Percentiles rank a stretch among this genome's conserved stretches.
phyloP scores from a whole-genome alignment of 2,113 vertebrate genomes.

The Tragelaphus buxtoni region DNA sequence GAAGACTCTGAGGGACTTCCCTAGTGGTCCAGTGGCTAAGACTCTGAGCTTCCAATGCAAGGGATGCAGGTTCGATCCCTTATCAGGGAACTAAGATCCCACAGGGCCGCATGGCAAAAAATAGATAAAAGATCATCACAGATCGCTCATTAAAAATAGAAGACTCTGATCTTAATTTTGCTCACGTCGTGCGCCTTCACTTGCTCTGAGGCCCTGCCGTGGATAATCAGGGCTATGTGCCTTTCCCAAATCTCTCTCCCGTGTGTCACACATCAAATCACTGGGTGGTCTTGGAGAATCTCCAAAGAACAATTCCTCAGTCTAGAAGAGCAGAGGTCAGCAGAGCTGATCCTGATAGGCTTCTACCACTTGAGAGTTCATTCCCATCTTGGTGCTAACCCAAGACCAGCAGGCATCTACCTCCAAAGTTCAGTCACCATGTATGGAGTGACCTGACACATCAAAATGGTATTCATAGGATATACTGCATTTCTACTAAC shows the following conservation, averaged over 20 bases:
- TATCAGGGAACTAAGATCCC: not conserved
- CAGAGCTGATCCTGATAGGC: not conserved
- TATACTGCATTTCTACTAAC: not conserved
- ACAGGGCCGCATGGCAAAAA: not conserved
- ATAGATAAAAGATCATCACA: not conserved
- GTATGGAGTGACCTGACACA: not conserved
- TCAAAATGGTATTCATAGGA: not conserved
- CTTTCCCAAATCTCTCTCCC: not conserved
- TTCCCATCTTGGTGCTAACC: not conserved
- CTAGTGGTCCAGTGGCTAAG: not conserved
- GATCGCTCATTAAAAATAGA: not conserved
- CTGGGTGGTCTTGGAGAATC: not conserved
- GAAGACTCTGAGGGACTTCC: not conserved
- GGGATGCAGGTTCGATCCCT: not conserved
- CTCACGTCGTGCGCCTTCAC: not conserved
- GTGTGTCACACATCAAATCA: not conserved
- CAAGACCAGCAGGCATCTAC: not conserved
- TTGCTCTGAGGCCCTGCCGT: not conserved
- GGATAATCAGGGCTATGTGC: not conserved
- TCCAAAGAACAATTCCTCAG: not conserved
- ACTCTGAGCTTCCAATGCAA: not conserved
- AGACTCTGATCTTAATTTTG: not conserved
- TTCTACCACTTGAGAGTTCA: not conserved
- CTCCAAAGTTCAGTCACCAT: too few species aligned
- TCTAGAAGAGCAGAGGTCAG: not conserved